Percentiles rank a stretch among this genome's conserved stretches.
These are phyloP conservation scores for Tenodera sinensis DNA, from an alignment of 2,888 invertebrate genomes.

Conservation along the genomic window DNA sequence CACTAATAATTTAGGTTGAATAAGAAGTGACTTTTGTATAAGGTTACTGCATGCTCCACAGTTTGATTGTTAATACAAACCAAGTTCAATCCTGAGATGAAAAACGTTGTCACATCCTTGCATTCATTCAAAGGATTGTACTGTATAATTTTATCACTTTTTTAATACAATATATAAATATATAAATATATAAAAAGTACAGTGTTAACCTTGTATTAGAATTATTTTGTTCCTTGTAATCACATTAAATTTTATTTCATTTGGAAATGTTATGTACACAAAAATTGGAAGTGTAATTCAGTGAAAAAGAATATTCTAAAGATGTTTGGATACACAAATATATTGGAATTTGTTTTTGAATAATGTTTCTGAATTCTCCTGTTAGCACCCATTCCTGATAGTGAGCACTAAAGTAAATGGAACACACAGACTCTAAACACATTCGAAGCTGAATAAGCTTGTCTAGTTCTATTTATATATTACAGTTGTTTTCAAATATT, in stretches of 20 bases:
- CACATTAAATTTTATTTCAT: neutral
- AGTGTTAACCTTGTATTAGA: neutral
- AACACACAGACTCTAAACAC: too few species aligned
- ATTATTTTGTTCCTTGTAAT: neutral
- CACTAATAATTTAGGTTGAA: neutral
- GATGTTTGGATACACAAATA: neutral
- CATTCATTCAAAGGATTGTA: neutral
- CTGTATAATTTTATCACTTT: constrained; percentile 1
- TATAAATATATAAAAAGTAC: neutral
- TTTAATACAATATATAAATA: neutral
- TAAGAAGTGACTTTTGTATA: neutral
- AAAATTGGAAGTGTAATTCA: neutral
- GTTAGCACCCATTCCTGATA: neutral
- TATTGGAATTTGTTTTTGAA: neutral
- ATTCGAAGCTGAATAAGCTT: too few species aligned
- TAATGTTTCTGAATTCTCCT: neutral
- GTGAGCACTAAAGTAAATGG: too few species aligned
- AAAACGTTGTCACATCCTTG: neutral
- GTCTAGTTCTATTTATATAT: too few species aligned
- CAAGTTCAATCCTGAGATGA: neutral
- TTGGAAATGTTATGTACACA: neutral
- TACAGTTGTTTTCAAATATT: too few species aligned
- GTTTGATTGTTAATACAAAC: neutral
- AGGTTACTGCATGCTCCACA: neutral
- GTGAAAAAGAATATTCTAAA: neutral